Conservation (phyloP, 92 coral and sea anemone species). For the Blastomussa wellsi region DNA sequence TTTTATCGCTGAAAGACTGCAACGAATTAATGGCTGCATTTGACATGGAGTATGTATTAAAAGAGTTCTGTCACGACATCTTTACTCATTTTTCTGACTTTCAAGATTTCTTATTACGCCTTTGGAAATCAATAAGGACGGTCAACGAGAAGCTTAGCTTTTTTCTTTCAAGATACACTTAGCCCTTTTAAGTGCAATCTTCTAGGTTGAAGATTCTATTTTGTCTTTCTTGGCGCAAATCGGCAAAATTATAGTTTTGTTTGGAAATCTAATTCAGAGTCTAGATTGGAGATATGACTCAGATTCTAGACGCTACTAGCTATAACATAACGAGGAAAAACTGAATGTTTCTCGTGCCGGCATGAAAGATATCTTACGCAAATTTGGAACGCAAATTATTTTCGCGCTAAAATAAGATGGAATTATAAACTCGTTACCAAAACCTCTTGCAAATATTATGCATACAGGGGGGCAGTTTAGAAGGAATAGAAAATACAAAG, state of each 20-base stretch:
- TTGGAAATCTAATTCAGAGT: not conserved
- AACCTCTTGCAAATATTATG: not conserved
- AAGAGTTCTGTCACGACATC: not conserved
- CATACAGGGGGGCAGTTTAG: not conserved
- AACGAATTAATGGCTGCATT: too few relatives aligned
- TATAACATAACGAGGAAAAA: not conserved
- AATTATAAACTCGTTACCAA: not conserved
- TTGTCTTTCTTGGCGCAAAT: not conserved
- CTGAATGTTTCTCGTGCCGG: not conserved
- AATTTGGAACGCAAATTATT: not conserved
- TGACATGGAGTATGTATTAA: not conserved
- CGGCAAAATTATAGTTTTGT: not conserved
- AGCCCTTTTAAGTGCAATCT: not conserved
- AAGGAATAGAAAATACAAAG: not conserved
- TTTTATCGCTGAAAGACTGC: not conserved
- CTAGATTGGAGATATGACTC: not conserved
- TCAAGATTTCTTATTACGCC: not conserved
- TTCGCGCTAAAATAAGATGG: not conserved
- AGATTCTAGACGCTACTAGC: not conserved
- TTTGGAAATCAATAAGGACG: not conserved
- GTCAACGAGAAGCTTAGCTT: too few relatives aligned
- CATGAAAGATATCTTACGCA: not conserved
- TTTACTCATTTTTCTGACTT: not conserved
- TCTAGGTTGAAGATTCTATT: not conserved
- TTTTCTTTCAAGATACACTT: not conserved